Evolutionary conservation across 2,888 invertebrate genomes (phyloP).

Genomic region (Dicroscelio sp.): DNA sequence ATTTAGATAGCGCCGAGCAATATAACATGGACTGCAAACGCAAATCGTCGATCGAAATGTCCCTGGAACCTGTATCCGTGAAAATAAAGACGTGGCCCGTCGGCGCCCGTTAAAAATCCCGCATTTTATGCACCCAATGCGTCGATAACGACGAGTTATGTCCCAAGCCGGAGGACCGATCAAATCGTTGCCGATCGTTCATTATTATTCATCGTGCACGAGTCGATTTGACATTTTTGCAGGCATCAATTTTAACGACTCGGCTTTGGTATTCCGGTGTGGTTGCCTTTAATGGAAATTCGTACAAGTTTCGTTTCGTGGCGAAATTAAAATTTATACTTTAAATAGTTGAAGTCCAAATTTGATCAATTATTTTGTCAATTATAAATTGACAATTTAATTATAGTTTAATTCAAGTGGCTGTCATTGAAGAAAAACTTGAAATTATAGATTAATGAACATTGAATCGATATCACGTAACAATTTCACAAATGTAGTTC

Average conservation of each 20-base stretch:
- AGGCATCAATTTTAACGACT: slow-evolving; percentile 36
- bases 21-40: slow-evolving; percentile 41
- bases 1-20: slow-evolving; percentile 68
- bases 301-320: too few relatives aligned
- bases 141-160: slow-evolving; percentile 51
- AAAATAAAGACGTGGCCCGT: slow-evolving; percentile 57
- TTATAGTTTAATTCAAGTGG: too few relatives aligned
- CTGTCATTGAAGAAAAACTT: too few relatives aligned
- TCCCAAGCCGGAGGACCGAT: slow-evolving; percentile 11
- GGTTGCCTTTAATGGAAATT: not conserved
- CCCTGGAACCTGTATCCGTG: slow-evolving; percentile 15
- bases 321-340: too few relatives aligned
- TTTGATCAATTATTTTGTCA: too few relatives aligned
- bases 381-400: too few relatives aligned
- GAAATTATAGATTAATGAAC: too few relatives aligned
- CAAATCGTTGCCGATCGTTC: slow-evolving; percentile 48
- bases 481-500: too few relatives aligned
- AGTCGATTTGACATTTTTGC: slow-evolving; percentile 47
- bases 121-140: slow-evolving; percentile 42
- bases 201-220: slow-evolving; percentile 67
- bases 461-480: too few relatives aligned
- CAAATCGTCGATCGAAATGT: slow-evolving; percentile 54
- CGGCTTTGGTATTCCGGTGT: not conserved
- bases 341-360: too few relatives aligned
- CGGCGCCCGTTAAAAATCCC: slow-evolving; percentile 34